phyloP scores from a whole-genome alignment of 2,113 vertebrate species.

The Macquaria ambigua region DNA sequence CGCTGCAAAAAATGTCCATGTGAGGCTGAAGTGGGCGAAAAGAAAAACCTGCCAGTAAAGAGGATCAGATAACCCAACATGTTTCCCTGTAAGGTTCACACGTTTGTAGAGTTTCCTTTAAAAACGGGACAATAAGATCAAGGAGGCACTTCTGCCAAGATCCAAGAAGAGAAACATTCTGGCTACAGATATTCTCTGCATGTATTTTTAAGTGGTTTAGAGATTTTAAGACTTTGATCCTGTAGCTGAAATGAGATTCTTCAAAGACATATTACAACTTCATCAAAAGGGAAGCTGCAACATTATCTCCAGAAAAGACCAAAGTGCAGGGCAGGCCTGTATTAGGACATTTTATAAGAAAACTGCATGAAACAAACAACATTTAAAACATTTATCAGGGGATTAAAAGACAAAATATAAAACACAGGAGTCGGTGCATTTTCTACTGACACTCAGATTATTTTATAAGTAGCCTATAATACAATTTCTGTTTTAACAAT shows the following conservation, averaged over 20 bases:
- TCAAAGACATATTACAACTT: neutral
- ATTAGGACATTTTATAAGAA: no score
- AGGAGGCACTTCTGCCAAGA: neutral
- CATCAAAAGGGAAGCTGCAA: neutral
- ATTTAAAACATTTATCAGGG: no score
- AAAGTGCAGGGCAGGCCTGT: neutral
- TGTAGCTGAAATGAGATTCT: neutral
- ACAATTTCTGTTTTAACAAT: neutral
- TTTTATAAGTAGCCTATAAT: no score
- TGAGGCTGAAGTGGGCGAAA: neutral
- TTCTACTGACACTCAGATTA: no score
- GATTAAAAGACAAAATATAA: neutral
- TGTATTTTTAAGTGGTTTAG: neutral
- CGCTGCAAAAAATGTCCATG: slow-evolving; percentile 34
- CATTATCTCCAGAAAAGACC: neutral
- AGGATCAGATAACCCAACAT: slow-evolving; percentile 11
- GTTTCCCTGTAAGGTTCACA: slow-evolving; percentile 19
- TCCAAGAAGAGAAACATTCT: neutral
- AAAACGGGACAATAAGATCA: neutral
- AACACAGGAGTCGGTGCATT: no score
- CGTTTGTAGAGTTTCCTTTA: slow-evolving; percentile 22
- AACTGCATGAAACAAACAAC: neutral
- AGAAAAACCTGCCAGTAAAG: neutral
- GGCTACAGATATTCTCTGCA: neutral
- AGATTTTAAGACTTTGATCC: neutral